Evolutionary conservation across 1,140 invertebrate genomes (phyloP).

Genomic region (Drosophila punjabiensis): DNA sequence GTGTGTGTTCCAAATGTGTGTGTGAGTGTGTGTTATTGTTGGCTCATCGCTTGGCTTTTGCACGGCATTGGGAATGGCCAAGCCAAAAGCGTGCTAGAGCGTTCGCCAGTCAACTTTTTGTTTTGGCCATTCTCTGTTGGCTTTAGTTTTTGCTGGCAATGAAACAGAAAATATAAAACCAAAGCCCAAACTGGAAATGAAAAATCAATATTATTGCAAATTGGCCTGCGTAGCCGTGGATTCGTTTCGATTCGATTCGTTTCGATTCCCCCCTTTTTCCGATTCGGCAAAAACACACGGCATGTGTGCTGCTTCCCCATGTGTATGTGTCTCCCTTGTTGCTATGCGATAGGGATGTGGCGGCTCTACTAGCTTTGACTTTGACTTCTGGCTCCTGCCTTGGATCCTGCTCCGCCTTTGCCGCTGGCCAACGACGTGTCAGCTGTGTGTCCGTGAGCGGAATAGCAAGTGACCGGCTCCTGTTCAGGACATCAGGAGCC

Average conservation of each 20-base stretch:
- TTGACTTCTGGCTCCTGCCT: conserved; percentile 8
- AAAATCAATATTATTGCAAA: conserved; percentile 81
- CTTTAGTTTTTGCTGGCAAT: conserved; percentile 72
- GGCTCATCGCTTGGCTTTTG: conserved; percentile 70
- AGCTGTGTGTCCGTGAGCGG: conserved; percentile 54
- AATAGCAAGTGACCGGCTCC: conserved; percentile 66
- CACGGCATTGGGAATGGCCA: conserved; percentile 58
- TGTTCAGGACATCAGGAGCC: conserved; percentile 11
- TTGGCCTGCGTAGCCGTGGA: conserved; percentile 60
- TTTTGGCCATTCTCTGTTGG: conserved; percentile 53
- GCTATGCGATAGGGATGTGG: conserved; percentile 37
- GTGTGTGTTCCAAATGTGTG: conserved; percentile 8
- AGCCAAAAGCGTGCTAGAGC: conserved; percentile 65
- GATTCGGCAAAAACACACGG: conserved; percentile 26
- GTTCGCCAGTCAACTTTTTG: conserved; percentile 71
- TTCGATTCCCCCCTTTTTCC: conserved; percentile 1
- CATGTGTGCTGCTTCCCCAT: conserved; percentile 21
- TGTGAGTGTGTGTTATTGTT: conserved; percentile 37
- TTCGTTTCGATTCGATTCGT: conserved; percentile 3
- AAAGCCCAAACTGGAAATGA: conserved; percentile 58
- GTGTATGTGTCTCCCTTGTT: conserved; percentile 11
- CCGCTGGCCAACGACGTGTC: conserved; percentile 59
- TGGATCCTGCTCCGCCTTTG: conserved; percentile 3
- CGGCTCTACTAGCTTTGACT: conserved; percentile 7
- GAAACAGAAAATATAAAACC: conserved; percentile 64